Conservation (phyloP, 2,888 invertebrate species). For the Tromatobia lineatoria region DNA sequence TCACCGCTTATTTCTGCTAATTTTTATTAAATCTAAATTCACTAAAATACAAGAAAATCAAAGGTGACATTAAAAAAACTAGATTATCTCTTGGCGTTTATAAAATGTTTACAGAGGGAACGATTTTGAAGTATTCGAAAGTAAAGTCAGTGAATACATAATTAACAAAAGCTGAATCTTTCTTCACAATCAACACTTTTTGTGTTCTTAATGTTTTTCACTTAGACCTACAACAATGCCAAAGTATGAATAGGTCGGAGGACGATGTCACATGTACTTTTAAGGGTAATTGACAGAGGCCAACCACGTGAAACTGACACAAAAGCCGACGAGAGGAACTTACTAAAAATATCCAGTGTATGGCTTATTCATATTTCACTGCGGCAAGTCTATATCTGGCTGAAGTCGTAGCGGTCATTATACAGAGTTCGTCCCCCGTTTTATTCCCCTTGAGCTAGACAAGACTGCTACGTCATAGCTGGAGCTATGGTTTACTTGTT, state of each 20-base stretch:
- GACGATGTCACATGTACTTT: neutral
- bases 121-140: neutral
- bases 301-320: constrained; percentile 1
- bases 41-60: neutral
- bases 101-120: neutral
- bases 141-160: neutral
- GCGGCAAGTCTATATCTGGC: constrained; percentile 45
- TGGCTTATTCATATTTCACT: constrained; percentile 52
- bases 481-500: neutral
- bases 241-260: neutral
- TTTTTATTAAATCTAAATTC: neutral
- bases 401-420: constrained; percentile 41
- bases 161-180: neutral
- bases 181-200: neutral
- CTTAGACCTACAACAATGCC: neutral
- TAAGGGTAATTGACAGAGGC: constrained; percentile 3
- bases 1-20: neutral
- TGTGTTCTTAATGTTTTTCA: neutral
- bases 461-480: constrained; percentile 28
- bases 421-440: constrained; percentile 18
- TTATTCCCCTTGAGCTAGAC: constrained; percentile 30
- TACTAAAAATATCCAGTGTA: constrained; percentile 28
- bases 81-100: neutral
- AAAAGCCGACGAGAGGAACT: neutral
- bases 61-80: neutral